Base-by-base conservation (phyloP, 2,797 vertebrate genomes). In the Labeo calbasu region DNA sequence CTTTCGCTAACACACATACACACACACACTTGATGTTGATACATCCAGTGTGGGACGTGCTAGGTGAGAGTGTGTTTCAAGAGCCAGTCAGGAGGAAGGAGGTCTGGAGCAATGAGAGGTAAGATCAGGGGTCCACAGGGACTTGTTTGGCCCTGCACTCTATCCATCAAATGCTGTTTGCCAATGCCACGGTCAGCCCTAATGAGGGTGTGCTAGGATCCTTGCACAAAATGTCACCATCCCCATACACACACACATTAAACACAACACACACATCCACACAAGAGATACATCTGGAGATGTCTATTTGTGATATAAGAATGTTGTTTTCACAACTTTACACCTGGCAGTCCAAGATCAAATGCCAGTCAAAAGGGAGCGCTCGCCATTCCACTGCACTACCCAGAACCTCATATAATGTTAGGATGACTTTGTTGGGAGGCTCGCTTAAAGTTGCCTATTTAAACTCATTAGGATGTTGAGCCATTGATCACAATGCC, bases 131-230 rank as follows among this genome's bases (percentile, higher is more conserved):
- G 79, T 94, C 94, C 94, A 94, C 12, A 0, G 92, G 92, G 96
- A 88, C 91, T 94, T 91, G 93, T 95, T 93, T 92, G 82, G 93
- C 89, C 87, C 91, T 21, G 0, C 86, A 92, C 93, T 92, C 88
- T 89, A 96, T 96, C 95, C 94, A 95, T 96, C 96, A 96, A 95
- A 92, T 91, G 88, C 88, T 91, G 91, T 32, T 21, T 89, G 82
- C 92, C 89, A 57, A 86, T 92, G 94, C 95, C 93, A 94, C 95
- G 96, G 96, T 96, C 95, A 94, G 92, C 90, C 6, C 94, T 97
- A 96, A 96, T 93, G 90, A 96, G 95, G 90, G 89, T 88, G 90
- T 81, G 86, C 61, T 89, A 84, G 92, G 89, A 90, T 93, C 89
- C 86, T 77, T 85, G 82, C 80, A 86, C 61, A 82, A 83, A 84